Percentiles rank a stretch among this genome's conserved stretches.
Evolutionary conservation across 2,888 invertebrate species (phyloP).

Genomic region (Congeria kusceri): DNA sequence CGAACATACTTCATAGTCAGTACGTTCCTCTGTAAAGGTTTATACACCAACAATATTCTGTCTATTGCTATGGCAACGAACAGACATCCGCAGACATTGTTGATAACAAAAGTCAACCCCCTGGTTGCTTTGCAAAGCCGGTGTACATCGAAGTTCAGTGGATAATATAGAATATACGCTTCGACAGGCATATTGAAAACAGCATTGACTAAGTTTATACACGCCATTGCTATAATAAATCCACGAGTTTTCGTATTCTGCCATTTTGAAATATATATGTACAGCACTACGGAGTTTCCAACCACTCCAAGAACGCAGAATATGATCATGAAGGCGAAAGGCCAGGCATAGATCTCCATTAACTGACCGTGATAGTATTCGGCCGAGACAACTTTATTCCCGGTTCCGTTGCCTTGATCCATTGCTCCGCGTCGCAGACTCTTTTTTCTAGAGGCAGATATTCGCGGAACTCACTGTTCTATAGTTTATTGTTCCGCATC

Average conservation of each 20-base stretch:
- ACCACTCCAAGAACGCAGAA: conserved; percentile 31
- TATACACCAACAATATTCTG: conserved; percentile 41
- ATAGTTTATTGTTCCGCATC: too few species aligned
- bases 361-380: conserved; percentile 17
- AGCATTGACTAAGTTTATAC: conserved; percentile 42
- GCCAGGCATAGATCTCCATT: conserved; percentile 39
- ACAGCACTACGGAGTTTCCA: conserved; percentile 41
- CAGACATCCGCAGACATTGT: conserved; percentile 40
- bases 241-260: conserved; percentile 33
- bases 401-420: too few species aligned
- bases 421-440: too few species aligned
- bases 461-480: too few species aligned
- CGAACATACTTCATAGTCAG: conserved; percentile 35
- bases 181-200: conserved; percentile 47
- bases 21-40: conserved; percentile 26
- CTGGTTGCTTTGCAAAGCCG: conserved; percentile 40
- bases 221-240: conserved; percentile 26
- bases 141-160: conserved; percentile 40
- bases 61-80: conserved; percentile 54
- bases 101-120: conserved; percentile 43
- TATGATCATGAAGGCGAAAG: conserved; percentile 30
- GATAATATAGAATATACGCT: conserved; percentile 43
- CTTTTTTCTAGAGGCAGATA: too few species aligned
- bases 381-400: conserved; percentile 1
- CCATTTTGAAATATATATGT: conserved; percentile 39